A percentile compares a stretch with the other conserved stretches of the same genome.
These are phyloP conservation scores for Montifringilla adamsi DNA, from an alignment of 2,113 vertebrate genomes.

Conservation along the genomic window DNA sequence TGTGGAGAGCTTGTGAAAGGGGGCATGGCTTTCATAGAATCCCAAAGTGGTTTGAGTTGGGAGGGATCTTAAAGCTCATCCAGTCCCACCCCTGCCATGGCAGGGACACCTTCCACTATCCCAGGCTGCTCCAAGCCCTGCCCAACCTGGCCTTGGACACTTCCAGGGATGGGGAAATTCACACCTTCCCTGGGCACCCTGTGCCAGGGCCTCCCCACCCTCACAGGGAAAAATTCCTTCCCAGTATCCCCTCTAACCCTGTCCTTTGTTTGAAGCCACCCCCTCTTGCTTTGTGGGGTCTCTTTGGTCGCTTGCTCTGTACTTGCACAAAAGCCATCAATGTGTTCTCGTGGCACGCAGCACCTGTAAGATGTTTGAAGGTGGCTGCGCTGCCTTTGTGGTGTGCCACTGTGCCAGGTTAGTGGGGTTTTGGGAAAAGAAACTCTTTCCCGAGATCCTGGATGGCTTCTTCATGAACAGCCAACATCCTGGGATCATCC, in stretches of 20 bases:
- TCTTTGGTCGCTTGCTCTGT: not conserved
- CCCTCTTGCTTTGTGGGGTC: not conserved
- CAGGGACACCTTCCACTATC: not conserved
- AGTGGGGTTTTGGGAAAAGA: not conserved
- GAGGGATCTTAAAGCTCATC: not conserved
- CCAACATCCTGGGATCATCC: not conserved
- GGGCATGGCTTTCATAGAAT: not conserved
- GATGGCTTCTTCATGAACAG: not conserved
- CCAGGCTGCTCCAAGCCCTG: accelerated
- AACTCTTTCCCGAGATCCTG: not conserved
- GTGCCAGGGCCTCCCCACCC: not conserved
- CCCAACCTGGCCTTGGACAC: not conserved
- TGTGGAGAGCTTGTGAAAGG: not conserved
- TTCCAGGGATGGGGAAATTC: not conserved
- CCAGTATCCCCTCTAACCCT: not conserved
- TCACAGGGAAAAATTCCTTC: not conserved
- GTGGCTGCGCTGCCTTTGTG: not conserved
- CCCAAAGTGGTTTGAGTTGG: not conserved
- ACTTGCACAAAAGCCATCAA: accelerated
- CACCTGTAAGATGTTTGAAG: not conserved
- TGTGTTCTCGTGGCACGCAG: accelerated
- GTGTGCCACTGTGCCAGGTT: accelerated
- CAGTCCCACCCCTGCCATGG: not conserved
- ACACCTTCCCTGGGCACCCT: accelerated
- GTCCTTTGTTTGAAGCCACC: not conserved